These are phyloP conservation scores for Heliconius hermathena DNA, from an alignment of 1,140 invertebrate genomes.

Conservation along the genomic window DNA sequence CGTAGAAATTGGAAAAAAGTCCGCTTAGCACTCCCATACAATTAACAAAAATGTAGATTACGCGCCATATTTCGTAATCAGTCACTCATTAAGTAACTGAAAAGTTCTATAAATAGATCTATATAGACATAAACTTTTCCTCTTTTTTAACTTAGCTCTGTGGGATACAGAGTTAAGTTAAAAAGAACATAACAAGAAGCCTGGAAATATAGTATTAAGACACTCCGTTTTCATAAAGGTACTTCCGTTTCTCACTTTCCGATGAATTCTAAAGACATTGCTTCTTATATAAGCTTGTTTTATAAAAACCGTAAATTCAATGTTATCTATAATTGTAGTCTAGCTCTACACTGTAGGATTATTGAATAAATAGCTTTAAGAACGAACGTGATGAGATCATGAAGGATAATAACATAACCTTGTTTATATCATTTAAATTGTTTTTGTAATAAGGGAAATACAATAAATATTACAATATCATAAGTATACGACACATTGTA, in stretches of 20 bases:
- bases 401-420: not conserved
- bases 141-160: too few species aligned
- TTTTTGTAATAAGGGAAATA: not conserved
- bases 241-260: too few species aligned
- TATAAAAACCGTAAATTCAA: not conserved
- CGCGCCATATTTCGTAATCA: too few species aligned
- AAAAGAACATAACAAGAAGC: too few species aligned
- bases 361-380: slow-evolving; percentile 2
- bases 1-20: too few species aligned
- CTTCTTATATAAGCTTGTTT: not conserved
- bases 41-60: too few species aligned
- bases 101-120: not conserved
- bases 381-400: slow-evolving; percentile 1
- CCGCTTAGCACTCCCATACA: too few species aligned
- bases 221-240: too few species aligned
- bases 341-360: not conserved
- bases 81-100: too few species aligned
- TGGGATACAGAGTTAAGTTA: too few species aligned
- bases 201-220: too few species aligned
- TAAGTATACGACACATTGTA: not conserved
- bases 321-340: not conserved
- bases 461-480: not conserved
- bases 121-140: not conserved
- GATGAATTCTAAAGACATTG: too few species aligned
- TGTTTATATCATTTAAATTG: not conserved